Evolutionary conservation across 2,797 vertebrate genomes (phyloP), one percentile per base, ranked within the genome.

Genomic region (Dromococcyx pavoninus): DNA sequence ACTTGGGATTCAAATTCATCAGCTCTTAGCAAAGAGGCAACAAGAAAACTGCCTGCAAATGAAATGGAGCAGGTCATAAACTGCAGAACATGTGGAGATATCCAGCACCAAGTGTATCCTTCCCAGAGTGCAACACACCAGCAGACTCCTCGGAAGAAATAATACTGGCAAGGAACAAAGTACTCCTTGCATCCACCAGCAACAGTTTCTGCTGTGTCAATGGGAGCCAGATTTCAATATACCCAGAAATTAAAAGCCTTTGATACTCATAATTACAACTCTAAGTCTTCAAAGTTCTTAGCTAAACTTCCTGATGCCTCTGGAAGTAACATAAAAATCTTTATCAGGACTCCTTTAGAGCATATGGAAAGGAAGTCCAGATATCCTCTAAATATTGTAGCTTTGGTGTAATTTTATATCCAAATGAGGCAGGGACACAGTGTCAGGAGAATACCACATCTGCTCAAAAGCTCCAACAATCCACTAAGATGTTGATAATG

Each of bases 361-460:
- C 17, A 46, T 66, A 30, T 27, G 58, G 57, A 65, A 53, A 58
- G 58, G 61, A 86, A 22, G 35, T 54, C 61, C 65, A 77, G 10
- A 27, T 46, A 64, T 46, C 30, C 65, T 80, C 27, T 17, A 51
- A 32, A 51, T 21, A 44, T 30, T 0, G 0, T 10, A 56, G 44
- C 22, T 41, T 65, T 84, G 64, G 23, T 0, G 0, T 43, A 35
- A 23, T 48, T 80, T 89, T 48, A 65, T 16, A 33, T 2, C 10
- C 43, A 1, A 2, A 2, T 27, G 28, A 87, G 27, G 33, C 16
- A 65, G 30, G 54, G 54, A 60, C 44, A 62, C 11, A 30, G 39
- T 11, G 27, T 44, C 39, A 58, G 56, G 17, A 73, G 19, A 35
- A 41, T 5, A n/a, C 5, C 33, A 50, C 0, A 0, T 7, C 4